These are phyloP conservation scores for Urosaurus nigricauda DNA, from an alignment of 2,797 vertebrate species.

Conservation along the genomic window DNA sequence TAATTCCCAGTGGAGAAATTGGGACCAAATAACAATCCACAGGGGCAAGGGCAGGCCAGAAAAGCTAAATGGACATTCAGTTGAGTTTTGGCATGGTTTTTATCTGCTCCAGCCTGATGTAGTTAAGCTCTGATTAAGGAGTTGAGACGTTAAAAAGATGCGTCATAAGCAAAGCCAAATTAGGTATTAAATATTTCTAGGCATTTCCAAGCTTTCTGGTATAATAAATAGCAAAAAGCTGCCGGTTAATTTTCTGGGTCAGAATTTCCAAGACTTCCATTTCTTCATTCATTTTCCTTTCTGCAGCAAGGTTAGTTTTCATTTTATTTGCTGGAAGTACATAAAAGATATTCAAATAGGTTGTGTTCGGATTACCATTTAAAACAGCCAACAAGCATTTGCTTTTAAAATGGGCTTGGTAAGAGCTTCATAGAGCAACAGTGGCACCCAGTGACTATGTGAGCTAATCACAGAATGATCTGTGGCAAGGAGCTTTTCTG, in stretches of 20 bases:
- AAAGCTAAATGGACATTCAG: slow-evolving; percentile 26
- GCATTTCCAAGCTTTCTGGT: slow-evolving; percentile 60
- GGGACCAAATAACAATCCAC: background rate
- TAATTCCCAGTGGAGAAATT: slow-evolving; percentile 19
- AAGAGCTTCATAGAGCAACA: slow-evolving; percentile 68
- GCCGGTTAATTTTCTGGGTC: slow-evolving; percentile 71
- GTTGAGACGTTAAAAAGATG: slow-evolving; percentile 62
- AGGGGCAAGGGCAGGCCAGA: background rate
- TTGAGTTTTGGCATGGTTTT: slow-evolving; percentile 56
- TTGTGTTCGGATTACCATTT: slow-evolving; percentile 62
- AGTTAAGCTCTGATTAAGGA: slow-evolving; percentile 68
- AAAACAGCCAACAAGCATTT: background rate
- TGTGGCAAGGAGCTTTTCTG: fast-evolving
- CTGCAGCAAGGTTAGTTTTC: slow-evolving; percentile 58
- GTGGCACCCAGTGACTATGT: slow-evolving; percentile 75
- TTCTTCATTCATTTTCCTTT: slow-evolving; percentile 41
- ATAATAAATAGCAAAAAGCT: slow-evolving; percentile 57
- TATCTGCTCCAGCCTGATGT: slow-evolving; percentile 62
- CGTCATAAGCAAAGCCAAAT: slow-evolving; percentile 66
- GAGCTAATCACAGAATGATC: slow-evolving; percentile 67
- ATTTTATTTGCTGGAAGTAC: slow-evolving; percentile 61
- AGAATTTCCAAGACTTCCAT: slow-evolving; percentile 63
- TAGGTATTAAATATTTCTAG: slow-evolving; percentile 69
- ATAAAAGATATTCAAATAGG: slow-evolving; percentile 58
- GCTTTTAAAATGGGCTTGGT: slow-evolving; percentile 38